Evolutionary conservation across 2,888 invertebrate species (phyloP), one percentile per base, ranked within the genome.

Genomic region (Drosophila birchii): DNA sequence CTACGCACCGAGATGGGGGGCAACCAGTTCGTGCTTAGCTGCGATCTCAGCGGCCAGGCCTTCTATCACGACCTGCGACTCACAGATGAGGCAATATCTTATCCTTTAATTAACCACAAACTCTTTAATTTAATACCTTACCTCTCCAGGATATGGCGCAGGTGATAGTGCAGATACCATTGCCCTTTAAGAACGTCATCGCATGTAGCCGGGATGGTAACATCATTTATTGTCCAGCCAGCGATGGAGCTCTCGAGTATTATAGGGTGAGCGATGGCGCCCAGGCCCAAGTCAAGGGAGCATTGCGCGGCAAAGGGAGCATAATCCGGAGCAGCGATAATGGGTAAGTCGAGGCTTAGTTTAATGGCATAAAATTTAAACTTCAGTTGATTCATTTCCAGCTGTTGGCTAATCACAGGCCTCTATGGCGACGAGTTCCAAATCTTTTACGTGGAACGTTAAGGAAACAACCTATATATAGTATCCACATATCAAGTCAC

Each of bases 31-130:
- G 77, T 92, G 1, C 75, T 93, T 14, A 92, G 92, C 63, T 92
- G 91, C 61, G 93, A 93, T 78, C 69, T 92, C 18, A 92, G 92
- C 63, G 93, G 93, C 4, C 91, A 92, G 72, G 83, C 92, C 11
- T 90, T 84, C 66, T 90, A 90, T 61, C 92, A 92, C 57, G 90
- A 91, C 53, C 76, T 91, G 61, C 76, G 82, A 1, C 85, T 85
- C 55, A 72, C 67, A 3, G 91, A 90, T 55, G 90, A 91, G 63
- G 91, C 91, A 14, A 8, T 7, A 9, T 1, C 3, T 11, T 11
- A n/a, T 34, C 0, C 18, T n/a, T 14, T 6, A 12, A 4, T 11
- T 14, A 23, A n/a, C 11, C 7, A 14, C 5, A 0, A 23, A 20
- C 2, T 12, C 14, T 3, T n/a, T n/a, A n/a, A 6, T 1, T 9